Evolutionary conservation across 2,113 vertebrate genomes (phyloP).

Genomic region (Amphilophus citrinellus): DNA sequence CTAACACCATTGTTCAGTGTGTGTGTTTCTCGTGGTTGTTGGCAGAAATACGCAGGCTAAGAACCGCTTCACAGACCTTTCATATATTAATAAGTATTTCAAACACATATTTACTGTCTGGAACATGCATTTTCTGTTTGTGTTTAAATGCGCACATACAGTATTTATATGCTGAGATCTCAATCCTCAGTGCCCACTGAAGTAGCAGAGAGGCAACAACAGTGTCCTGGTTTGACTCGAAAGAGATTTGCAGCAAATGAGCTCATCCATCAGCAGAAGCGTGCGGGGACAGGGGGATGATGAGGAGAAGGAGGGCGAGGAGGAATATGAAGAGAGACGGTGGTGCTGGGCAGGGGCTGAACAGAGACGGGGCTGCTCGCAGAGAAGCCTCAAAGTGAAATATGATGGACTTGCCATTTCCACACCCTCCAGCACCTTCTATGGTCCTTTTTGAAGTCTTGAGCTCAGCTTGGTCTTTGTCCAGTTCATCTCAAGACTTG

Average conservation of each 20-base stretch:
- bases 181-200: slow-evolving; percentile 25
- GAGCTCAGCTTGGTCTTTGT: neutral
- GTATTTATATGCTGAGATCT: slow-evolving; percentile 16
- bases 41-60: neutral
- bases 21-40: neutral
- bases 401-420: slow-evolving; percentile 44
- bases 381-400: slow-evolving; percentile 34
- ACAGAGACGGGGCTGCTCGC: slow-evolving; percentile 6
- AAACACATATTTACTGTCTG: neutral
- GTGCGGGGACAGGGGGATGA: slow-evolving; percentile 48
- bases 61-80: neutral
- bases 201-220: slow-evolving; percentile 47
- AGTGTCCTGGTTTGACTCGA: slow-evolving; percentile 53
- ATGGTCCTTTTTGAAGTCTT: slow-evolving; percentile 30
- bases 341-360: neutral
- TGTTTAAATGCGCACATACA: neutral
- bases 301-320: slow-evolving; percentile 37
- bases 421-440: slow-evolving; percentile 9
- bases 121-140: neutral
- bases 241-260: slow-evolving; percentile 71
- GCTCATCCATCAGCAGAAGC: slow-evolving; percentile 78
- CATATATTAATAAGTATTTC: neutral
- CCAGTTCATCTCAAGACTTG: slow-evolving; percentile 1
- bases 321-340: slow-evolving; percentile 43
- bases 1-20: slow-evolving; percentile 17